These are phyloP conservation scores for Etheostoma spectabile DNA, from an alignment of 2,113 vertebrate genomes.

Conservation along the genomic window DNA sequence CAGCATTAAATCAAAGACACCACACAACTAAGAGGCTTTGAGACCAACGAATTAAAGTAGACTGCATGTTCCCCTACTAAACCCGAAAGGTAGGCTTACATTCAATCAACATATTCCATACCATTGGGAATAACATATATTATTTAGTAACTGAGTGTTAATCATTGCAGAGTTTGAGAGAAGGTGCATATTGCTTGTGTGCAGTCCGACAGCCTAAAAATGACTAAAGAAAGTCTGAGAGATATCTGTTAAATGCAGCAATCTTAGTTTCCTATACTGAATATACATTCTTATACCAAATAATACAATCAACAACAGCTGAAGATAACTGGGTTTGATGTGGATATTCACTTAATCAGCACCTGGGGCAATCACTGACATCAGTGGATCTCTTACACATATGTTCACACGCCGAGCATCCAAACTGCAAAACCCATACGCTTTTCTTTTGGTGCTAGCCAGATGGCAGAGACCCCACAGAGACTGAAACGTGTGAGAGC, in stretches of 20 bases:
- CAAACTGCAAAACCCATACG: conserved; percentile 55
- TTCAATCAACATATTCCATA: conserved; percentile 16
- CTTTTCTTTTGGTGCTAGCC: conserved; percentile 48
- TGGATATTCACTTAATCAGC: conserved; percentile 66
- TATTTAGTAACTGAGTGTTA: not conserved
- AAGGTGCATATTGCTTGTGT: not conserved
- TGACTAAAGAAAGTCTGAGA: not conserved
- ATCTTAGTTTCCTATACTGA: not conserved
- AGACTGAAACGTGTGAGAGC: conserved; percentile 49
- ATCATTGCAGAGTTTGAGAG: not conserved
- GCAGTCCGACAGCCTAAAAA: not conserved
- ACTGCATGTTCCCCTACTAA: conserved; percentile 20
- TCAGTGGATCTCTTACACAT: conserved; percentile 57
- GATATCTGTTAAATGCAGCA: not conserved
- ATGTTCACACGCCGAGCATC: conserved; percentile 51
- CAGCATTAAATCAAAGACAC: conserved; percentile 74
- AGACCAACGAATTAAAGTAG: conserved; percentile 44
- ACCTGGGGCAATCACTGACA: conserved; percentile 59
- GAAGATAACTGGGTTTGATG: conserved; percentile 34
- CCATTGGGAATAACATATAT: not conserved
- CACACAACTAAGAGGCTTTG: conserved; percentile 73
- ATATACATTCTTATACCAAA: not conserved
- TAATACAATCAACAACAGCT: conserved; percentile 9
- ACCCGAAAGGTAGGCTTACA: conserved; percentile 23
- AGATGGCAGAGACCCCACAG: conserved; percentile 70